These are phyloP conservation scores for Caradrina clavipalpis DNA, from an alignment of 2,888 invertebrate species.

Conservation along the genomic window DNA sequence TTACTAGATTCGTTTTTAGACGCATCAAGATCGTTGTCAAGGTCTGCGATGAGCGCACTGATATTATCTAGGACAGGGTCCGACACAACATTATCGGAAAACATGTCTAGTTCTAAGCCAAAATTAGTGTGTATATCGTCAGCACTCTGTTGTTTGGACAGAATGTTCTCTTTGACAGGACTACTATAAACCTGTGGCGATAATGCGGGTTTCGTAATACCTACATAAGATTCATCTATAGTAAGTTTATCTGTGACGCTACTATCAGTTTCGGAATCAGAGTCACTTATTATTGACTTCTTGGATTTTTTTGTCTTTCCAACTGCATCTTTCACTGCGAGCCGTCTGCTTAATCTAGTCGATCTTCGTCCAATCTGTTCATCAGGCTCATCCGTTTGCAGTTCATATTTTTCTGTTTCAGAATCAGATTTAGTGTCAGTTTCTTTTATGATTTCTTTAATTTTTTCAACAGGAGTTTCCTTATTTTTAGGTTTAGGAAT, in stretches of 20 bases:
- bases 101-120: slow-evolving; percentile 80
- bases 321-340: slow-evolving; percentile 24
- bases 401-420: slow-evolving; percentile 19
- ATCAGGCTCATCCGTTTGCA: slow-evolving; percentile 16
- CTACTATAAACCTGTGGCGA: background rate
- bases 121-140: slow-evolving; percentile 66
- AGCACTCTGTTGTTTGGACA: slow-evolving; percentile 31
- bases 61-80: slow-evolving; percentile 83
- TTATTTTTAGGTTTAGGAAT: slow-evolving; percentile 30
- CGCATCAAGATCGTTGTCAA: slow-evolving; percentile 78
- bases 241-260: slow-evolving; percentile 24
- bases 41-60: slow-evolving; percentile 81
- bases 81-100: slow-evolving; percentile 78
- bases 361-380: slow-evolving; percentile 65
- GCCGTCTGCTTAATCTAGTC: slow-evolving; percentile 73
- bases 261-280: slow-evolving; percentile 75
- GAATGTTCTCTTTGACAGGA: slow-evolving; percentile 36
- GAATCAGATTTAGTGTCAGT: slow-evolving; percentile 22
- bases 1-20: slow-evolving; percentile 69
- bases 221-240: slow-evolving; percentile 5
- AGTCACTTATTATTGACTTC: slow-evolving; percentile 72
- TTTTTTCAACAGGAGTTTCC: slow-evolving; percentile 31
- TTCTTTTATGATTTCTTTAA: slow-evolving; percentile 49
- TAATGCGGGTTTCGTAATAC: background rate
- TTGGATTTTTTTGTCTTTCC: slow-evolving; percentile 64